These are phyloP conservation scores for Microcebus tavaratra DNA, from an alignment of 2,113 vertebrate species.

Conservation along the genomic window DNA sequence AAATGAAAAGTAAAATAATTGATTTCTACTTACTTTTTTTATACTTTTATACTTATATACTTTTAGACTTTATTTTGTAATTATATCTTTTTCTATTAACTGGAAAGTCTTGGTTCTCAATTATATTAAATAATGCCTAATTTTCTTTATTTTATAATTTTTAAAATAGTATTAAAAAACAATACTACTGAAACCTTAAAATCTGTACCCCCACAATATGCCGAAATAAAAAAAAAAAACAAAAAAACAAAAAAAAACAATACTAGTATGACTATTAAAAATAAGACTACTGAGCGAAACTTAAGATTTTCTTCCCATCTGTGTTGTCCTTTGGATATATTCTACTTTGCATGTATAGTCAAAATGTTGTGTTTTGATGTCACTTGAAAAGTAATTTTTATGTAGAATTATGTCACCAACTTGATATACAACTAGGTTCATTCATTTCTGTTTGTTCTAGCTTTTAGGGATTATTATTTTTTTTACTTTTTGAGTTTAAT, in stretches of 20 bases:
- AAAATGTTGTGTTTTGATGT: background rate
- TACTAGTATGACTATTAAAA: background rate
- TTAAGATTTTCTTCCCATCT: background rate
- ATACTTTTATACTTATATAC: too few relatives aligned
- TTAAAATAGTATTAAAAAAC: background rate
- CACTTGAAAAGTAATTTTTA: background rate
- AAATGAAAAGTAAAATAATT: background rate
- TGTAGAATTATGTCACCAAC: background rate
- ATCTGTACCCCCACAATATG: too few relatives aligned
- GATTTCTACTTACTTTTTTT: background rate
- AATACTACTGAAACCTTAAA: too few relatives aligned
- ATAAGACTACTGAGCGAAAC: background rate
- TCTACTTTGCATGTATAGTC: background rate
- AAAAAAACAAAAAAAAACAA: too few relatives aligned
- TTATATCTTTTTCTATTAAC: background rate
- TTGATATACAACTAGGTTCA: background rate
- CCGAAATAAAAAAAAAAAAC: too few relatives aligned
- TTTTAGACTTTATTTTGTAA: background rate
- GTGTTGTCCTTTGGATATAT: background rate
- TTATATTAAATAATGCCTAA: background rate
- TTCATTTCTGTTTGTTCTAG: background rate
- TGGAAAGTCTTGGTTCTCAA: background rate
- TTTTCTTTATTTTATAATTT: background rate
- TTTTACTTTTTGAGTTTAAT: background rate
- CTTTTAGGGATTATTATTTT: background rate